phyloP scores from a whole-genome alignment of 2,888 invertebrate genomes.

The Drosophila atroscutellata region DNA sequence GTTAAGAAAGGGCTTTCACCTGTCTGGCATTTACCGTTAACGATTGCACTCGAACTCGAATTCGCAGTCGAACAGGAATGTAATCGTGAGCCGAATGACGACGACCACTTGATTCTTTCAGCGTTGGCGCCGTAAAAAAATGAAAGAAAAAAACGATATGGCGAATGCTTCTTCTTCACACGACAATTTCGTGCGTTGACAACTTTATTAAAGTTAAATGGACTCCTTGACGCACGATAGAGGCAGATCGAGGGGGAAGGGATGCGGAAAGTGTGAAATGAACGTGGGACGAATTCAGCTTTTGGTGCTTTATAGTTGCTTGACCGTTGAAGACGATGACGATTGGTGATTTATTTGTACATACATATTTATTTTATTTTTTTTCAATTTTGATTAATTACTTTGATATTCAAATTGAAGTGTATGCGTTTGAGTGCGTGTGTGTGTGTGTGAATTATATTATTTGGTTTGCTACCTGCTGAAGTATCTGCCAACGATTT shows the following conservation, averaged over 20 bases:
- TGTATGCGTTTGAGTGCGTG: conserved; percentile 51
- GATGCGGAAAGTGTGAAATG: conserved; percentile 24
- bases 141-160: conserved; percentile 25
- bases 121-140: conserved; percentile 23
- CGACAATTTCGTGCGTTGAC: conserved; percentile 72
- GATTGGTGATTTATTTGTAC: conserved; percentile 73
- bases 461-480: conserved; percentile 49
- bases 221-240: conserved; percentile 53
- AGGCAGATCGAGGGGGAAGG: background rate
- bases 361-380: conserved; percentile 48
- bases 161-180: conserved; percentile 70
- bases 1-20: conserved; percentile 26
- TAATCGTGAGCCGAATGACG: conserved; percentile 5
- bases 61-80: conserved; percentile 33
- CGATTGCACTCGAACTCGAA: conserved; percentile 38
- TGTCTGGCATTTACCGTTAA: conserved; percentile 50
- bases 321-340: conserved; percentile 72
- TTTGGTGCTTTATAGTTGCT: conserved; percentile 77
- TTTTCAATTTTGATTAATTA: conserved; percentile 71
- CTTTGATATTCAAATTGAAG: conserved; percentile 77
- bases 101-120: conserved; percentile 48
- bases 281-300: conserved; percentile 45
- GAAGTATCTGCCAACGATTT: conserved; percentile 35
- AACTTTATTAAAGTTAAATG: conserved; percentile 74
- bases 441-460: conserved; percentile 54